These are phyloP conservation scores for Ommatoiulus sabulosus DNA, from an alignment of 2,888 invertebrate species.

Conservation along the genomic window DNA sequence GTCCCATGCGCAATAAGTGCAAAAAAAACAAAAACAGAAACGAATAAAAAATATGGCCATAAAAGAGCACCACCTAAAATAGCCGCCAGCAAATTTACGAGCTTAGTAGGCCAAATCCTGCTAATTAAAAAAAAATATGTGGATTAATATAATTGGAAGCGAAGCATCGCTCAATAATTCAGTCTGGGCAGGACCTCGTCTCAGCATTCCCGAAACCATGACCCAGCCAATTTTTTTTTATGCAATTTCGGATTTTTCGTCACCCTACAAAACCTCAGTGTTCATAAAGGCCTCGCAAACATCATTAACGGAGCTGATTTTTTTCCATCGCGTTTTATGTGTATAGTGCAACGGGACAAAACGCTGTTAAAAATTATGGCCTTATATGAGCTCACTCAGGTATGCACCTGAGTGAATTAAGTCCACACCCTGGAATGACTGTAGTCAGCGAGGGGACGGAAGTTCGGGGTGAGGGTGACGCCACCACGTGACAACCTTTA, in stretches of 20 bases:
- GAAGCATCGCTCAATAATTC: not conserved
- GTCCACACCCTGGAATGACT: constrained; percentile 26
- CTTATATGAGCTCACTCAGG: constrained; percentile 41
- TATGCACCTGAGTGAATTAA: not conserved
- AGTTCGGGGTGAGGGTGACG: not conserved
- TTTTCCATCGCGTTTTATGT: not conserved
- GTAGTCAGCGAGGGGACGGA: not conserved
- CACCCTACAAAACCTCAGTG: not conserved
- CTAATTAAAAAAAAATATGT: constrained; percentile 24
- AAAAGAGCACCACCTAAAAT: not conserved
- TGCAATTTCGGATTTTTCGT: constrained; percentile 38
- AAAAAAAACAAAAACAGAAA: not conserved
- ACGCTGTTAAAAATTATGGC: constrained; percentile 20
- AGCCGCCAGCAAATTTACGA: constrained; percentile 10
- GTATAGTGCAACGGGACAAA: constrained; percentile 16
- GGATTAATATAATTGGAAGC: constrained; percentile 34
- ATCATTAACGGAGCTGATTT: not conserved
- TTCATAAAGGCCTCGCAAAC: not conserved
- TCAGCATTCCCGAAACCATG: constrained; percentile 9
- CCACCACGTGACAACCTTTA: not conserved
- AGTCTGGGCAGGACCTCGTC: constrained; percentile 23
- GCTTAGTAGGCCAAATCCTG: not conserved
- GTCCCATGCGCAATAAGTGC: not conserved
- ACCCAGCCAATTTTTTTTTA: not conserved
- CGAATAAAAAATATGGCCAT: not conserved